phyloP scores from a whole-genome alignment of 1,140 invertebrate genomes.

The Heliothis virescens region DNA sequence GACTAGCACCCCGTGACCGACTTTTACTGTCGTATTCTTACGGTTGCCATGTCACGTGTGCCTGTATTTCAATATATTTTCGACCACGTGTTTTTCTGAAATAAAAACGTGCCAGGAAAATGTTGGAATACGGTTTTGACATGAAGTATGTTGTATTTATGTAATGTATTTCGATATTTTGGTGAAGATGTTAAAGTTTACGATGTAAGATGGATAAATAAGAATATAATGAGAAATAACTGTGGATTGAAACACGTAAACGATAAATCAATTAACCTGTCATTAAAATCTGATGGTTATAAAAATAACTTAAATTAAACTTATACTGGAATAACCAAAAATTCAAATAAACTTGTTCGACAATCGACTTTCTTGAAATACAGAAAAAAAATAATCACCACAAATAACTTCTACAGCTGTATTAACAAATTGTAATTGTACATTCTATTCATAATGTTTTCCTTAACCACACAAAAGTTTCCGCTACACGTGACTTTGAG shows the following conservation, averaged over 20 bases:
- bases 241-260: too few relatives aligned
- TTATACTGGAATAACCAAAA: too few relatives aligned
- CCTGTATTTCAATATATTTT: conserved; percentile 46
- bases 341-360: too few relatives aligned
- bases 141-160: conserved; percentile 23
- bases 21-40: conserved; percentile 1
- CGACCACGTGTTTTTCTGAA: conserved; percentile 32
- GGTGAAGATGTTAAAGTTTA: too few relatives aligned
- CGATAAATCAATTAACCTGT: too few relatives aligned
- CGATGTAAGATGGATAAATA: too few relatives aligned
- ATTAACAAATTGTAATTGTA: background rate
- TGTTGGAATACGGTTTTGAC: conserved; percentile 7
- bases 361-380: too few relatives aligned
- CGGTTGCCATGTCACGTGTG: conserved; percentile 40
- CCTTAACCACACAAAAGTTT: background rate
- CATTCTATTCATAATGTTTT: background rate
- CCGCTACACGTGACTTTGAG: background rate
- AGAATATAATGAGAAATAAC: too few relatives aligned
- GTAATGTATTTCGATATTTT: conserved; percentile 1
- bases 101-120: conserved; percentile 49
- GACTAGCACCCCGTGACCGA: background rate
- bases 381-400: too few relatives aligned
- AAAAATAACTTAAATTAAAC: too few relatives aligned
- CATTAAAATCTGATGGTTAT: too few relatives aligned
- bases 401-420: background rate